A percentile compares a stretch with the other conserved stretches of the same genome.
phyloP scores from a whole-genome alignment of 2,888 invertebrate species.

The Cerastis leucographa region DNA sequence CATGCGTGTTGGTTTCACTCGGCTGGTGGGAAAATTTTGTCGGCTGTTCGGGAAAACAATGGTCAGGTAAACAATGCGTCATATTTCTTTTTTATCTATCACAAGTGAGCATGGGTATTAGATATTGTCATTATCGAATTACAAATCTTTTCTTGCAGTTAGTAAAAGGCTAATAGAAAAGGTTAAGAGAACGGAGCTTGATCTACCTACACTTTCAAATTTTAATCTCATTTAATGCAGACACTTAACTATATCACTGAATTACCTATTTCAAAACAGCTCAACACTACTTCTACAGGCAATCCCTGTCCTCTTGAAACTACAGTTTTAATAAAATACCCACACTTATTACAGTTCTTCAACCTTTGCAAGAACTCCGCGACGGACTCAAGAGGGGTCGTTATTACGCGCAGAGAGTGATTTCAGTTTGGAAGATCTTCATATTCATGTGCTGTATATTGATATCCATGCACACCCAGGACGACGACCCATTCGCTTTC shows the following conservation, averaged over 20 bases:
- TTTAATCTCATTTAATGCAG: conserved; percentile 12
- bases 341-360: conserved; percentile 49
- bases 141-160: background rate
- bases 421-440: conserved; percentile 94
- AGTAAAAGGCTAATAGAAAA: background rate
- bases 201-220: background rate
- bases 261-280: background rate
- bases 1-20: conserved; percentile 92
- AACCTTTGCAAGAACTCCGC: conserved; percentile 83
- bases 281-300: background rate
- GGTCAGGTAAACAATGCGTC: conserved; percentile 73
- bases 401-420: conserved; percentile 93
- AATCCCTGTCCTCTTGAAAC: conserved; percentile 22
- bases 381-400: conserved; percentile 92
- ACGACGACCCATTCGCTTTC: conserved; percentile 84
- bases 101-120: background rate
- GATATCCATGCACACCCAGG: conserved; percentile 88
- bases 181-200: background rate
- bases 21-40: conserved; percentile 97
- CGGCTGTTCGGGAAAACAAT: conserved; percentile 78
- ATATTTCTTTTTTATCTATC: background rate
- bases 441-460: conserved; percentile 93
- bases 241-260: conserved; percentile 22
- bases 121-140: conserved; percentile 1
- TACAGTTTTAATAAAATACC: conserved; percentile 8